Evolutionary conservation across 2,113 vertebrate species (phyloP).

Genomic region (Hiodon tergisus): DNA sequence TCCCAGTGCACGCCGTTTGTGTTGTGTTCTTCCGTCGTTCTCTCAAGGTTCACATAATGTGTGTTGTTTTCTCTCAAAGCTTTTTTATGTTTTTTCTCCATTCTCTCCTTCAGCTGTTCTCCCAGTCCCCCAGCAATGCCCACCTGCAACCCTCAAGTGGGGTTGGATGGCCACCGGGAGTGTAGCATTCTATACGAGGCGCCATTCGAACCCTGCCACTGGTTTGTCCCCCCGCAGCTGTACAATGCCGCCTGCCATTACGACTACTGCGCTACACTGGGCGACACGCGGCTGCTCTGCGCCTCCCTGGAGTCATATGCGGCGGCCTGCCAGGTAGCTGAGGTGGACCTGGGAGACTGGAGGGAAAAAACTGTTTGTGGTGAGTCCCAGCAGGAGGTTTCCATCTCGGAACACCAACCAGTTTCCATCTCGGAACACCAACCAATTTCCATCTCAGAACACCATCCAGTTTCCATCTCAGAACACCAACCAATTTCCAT

Average conservation of each 20-base stretch:
- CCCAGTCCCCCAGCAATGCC: constrained; percentile 40
- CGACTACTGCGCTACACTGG: constrained; percentile 58
- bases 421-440: background rate
- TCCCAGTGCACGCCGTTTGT: too few relatives aligned
- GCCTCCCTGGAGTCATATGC: constrained; percentile 61
- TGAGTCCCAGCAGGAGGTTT: constrained; percentile 30
- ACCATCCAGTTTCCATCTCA: background rate
- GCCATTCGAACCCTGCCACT: constrained; percentile 56
- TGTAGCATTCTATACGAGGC: constrained; percentile 50
- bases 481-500: too few relatives aligned
- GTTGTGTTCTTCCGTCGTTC: too few relatives aligned
- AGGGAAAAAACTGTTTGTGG: constrained; percentile 57
- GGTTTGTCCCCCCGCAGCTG: constrained; percentile 50
- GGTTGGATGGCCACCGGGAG: constrained; percentile 43
- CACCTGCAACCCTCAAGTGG: constrained; percentile 40
- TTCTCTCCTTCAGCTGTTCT: constrained; percentile 48
- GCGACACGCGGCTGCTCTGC: constrained; percentile 52
- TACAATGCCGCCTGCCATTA: constrained; percentile 60
- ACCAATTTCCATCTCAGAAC: background rate
- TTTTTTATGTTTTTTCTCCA: background rate
- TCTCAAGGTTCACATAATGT: too few relatives aligned
- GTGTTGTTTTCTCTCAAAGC: too few relatives aligned
- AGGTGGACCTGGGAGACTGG: constrained; percentile 57
- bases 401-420: background rate
- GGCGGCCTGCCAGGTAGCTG: constrained; percentile 59